Percentiles rank a stretch among this genome's conserved stretches.
These are phyloP conservation scores for Nipponacmea schrenckii DNA, from an alignment of 2,888 invertebrate genomes.

Conservation along the genomic window DNA sequence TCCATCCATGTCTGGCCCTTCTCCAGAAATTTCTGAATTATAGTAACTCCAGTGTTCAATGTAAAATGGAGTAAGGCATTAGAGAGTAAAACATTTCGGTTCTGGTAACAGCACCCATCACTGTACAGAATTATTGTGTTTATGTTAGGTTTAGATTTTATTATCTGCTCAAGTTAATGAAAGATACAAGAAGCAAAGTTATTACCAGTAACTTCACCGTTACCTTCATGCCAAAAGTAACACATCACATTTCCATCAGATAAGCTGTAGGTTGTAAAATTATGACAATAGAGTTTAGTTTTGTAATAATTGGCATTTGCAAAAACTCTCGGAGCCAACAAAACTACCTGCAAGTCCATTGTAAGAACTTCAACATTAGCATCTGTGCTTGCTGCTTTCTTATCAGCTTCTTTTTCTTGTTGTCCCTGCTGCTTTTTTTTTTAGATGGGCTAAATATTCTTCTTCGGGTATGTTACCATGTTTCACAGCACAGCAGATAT, in stretches of 20 bases:
- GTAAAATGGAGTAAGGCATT: slow-evolving; percentile 25
- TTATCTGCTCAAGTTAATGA: not conserved
- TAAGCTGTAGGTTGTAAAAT: slow-evolving; percentile 18
- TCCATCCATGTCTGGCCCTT: slow-evolving; percentile 33
- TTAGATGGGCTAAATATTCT: not conserved
- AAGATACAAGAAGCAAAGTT: slow-evolving; percentile 17
- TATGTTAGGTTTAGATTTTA: not conserved
- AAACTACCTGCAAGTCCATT: slow-evolving; percentile 18
- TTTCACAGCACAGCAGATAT: not conserved
- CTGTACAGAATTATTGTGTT: slow-evolving; percentile 24
- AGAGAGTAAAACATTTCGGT: slow-evolving; percentile 24
- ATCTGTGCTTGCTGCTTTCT: slow-evolving; percentile 2
- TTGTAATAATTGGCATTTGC: slow-evolving; percentile 20
- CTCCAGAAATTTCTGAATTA: slow-evolving; percentile 25
- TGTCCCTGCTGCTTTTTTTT: not conserved
- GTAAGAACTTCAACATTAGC: not conserved
- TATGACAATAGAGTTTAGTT: slow-evolving; percentile 20
- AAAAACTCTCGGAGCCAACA: slow-evolving; percentile 14
- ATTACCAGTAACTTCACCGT: slow-evolving; percentile 15
- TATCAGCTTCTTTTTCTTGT: slow-evolving; percentile 14
- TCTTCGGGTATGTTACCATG: too few relatives aligned
- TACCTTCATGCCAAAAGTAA: slow-evolving; percentile 22
- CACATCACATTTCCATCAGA: slow-evolving; percentile 10
- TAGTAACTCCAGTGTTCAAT: slow-evolving; percentile 14
- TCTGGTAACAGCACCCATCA: slow-evolving; percentile 30